A percentile compares a stretch with the other conserved stretches of the same genome.
phyloP scores from a whole-genome alignment of 1,140 invertebrate genomes.

The Meloidogyne floridensis region DNA sequence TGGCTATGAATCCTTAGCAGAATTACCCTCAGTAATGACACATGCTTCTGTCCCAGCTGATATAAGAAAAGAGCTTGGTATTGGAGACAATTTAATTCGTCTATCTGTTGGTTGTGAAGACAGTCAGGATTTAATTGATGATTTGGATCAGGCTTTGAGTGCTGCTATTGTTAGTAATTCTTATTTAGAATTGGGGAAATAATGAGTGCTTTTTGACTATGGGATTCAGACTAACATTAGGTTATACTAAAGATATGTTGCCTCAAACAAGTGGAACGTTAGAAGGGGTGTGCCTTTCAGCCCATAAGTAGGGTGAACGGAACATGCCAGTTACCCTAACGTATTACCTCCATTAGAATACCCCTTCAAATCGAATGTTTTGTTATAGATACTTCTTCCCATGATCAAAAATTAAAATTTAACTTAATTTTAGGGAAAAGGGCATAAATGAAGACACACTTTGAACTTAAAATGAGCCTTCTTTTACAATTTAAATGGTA shows the following conservation, averaged over 20 bases:
- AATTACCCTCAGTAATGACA: constrained; percentile 67
- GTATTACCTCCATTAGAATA: too few species aligned
- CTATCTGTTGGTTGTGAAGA: constrained; percentile 90
- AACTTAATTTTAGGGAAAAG: not conserved
- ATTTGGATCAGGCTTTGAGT: constrained; percentile 72
- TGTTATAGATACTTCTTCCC: too few species aligned
- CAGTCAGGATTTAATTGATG: constrained; percentile 81
- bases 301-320: too few species aligned
- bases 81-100: constrained; percentile 82
- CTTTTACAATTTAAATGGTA: not conserved
- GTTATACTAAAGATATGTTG: too few species aligned
- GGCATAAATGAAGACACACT: not conserved
- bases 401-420: not conserved
- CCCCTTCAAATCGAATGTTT: too few species aligned
- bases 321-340: too few species aligned
- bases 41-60: constrained; percentile 67
- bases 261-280: too few species aligned
- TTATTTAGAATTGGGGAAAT: not conserved
- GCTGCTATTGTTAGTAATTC: constrained; percentile 20
- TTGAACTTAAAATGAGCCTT: too few species aligned
- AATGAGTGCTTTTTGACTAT: too few species aligned
- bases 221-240: too few species aligned
- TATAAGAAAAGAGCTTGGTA: constrained; percentile 77
- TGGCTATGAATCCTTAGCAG: constrained; percentile 69
- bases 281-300: too few species aligned